Conservation (phyloP, 1,140 invertebrate genomes). For the Microvelia longipes region DNA sequence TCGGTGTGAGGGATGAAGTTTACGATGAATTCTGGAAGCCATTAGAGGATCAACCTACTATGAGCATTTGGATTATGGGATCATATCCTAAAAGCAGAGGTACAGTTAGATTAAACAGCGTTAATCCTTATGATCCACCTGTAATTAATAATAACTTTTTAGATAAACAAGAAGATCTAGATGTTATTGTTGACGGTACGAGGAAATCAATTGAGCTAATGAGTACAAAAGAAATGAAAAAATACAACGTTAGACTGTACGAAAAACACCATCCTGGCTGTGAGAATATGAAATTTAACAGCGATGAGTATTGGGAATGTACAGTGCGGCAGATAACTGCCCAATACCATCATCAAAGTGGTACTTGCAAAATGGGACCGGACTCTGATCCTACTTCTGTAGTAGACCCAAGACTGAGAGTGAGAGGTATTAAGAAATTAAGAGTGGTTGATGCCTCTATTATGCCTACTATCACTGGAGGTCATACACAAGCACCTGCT, state of each 20-base stretch:
- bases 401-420: slow-evolving; percentile 40
- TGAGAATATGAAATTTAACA: slow-evolving; percentile 40
- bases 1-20: slow-evolving; percentile 28
- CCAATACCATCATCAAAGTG: slow-evolving; percentile 35
- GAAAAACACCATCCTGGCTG: slow-evolving; percentile 45
- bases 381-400: slow-evolving; percentile 36
- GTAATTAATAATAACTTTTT: slow-evolving; percentile 48
- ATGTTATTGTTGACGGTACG: slow-evolving; percentile 26
- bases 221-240: slow-evolving; percentile 26
- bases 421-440: slow-evolving; percentile 41
- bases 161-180: slow-evolving; percentile 31
- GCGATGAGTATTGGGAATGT: slow-evolving; percentile 56
- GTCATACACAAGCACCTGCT: slow-evolving; percentile 51
- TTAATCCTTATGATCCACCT: slow-evolving; percentile 45
- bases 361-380: slow-evolving; percentile 49
- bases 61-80: slow-evolving; percentile 18
- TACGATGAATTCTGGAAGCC: slow-evolving; percentile 28
- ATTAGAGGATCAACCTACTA: slow-evolving; percentile 28
- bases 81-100: slow-evolving; percentile 43
- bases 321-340: slow-evolving; percentile 33
- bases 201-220: slow-evolving; percentile 23
- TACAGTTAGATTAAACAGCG: slow-evolving; percentile 36
- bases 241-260: slow-evolving; percentile 41
- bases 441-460: slow-evolving; percentile 55
- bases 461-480: slow-evolving; percentile 49